phyloP scores from a whole-genome alignment of 2,888 invertebrate genomes.

The Ormyrus labotus region DNA sequence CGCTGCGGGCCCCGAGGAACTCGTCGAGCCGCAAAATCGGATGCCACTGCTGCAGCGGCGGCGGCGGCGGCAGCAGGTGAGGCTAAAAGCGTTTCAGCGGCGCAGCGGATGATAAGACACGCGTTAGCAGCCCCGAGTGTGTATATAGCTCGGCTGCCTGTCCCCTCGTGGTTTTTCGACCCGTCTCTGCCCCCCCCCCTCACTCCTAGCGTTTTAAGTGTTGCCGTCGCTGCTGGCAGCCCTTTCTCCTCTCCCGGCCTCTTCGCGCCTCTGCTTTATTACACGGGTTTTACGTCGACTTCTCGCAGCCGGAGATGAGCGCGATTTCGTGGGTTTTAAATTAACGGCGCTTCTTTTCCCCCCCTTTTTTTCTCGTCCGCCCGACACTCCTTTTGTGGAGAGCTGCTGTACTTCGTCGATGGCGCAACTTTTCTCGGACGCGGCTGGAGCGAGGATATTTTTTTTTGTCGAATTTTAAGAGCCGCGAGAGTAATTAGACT shows the following conservation, averaged over 20 bases:
- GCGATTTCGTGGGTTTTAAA: slow-evolving; percentile 47
- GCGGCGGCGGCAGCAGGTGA: not conserved
- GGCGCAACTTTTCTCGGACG: no score
- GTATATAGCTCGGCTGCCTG: not conserved
- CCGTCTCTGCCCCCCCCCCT: not conserved
- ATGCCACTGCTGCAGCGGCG: not conserved
- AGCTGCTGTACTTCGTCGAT: not conserved
- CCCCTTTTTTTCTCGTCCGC: not conserved
- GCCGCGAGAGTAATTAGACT: no score
- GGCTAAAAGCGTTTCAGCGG: slow-evolving; percentile 10
- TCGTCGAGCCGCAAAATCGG: slow-evolving; percentile 36
- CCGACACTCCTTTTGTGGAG: not conserved
- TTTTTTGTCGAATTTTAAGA: no score
- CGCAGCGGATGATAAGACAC: slow-evolving; percentile 33
- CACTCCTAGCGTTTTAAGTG: slow-evolving; percentile 19
- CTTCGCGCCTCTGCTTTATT: slow-evolving; percentile 39
- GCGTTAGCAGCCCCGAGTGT: slow-evolving; percentile 10
- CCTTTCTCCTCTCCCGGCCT: slow-evolving; percentile 13
- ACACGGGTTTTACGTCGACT: slow-evolving; percentile 27
- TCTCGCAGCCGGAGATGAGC: slow-evolving; percentile 19
- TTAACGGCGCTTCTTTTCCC: slow-evolving; percentile 29
- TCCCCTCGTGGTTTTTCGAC: not conserved
- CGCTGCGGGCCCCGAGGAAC: slow-evolving; percentile 1
- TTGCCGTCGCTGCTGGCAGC: not conserved
- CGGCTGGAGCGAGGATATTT: no score